Base-by-base conservation (phyloP, 2,797 vertebrate genomes). In the Pangasius krempfi region DNA sequence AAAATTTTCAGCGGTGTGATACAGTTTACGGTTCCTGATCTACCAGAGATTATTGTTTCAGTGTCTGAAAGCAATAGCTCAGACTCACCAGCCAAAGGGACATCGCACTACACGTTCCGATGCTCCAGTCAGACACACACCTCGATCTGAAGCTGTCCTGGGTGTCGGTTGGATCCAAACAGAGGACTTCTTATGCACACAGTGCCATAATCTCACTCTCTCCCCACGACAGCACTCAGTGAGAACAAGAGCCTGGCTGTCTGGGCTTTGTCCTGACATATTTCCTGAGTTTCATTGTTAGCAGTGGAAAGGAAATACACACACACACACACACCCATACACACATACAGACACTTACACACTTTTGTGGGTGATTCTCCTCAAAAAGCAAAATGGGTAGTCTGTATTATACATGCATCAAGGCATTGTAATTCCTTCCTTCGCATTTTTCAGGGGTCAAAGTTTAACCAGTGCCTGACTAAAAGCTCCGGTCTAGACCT, bases 251-350 rank as follows among this genome's bases (percentile, higher is more conserved):
- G 94, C 89, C 94, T 84, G 22, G 75, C 87, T 88, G 95, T 94
- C 95, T 93, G 93, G 93, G 92, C 93, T 95, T 94, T 95, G 95
- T 96, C 95, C 95, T 94, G 94, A 95, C 95, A 94, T 88, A 95
- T 96, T 96, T 96, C 96, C 96, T 96, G 95, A 93, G 91, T 92
- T 92, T 92, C 93, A 96, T 96, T 96, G 96, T 96, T 95, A 94
- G 91, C 88, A 85, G 88, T 92, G 87, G 87, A 92, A 90, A 94
- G 93, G 95, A 95, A 95, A 96, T 94, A 92, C 89, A 88, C 90
- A 89, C 91, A 87, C 80, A 73, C 72, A 87, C 80, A 66, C 72
- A 84, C 33, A 75, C 64, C 70, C 78, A 85, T 70, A 72, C 87
- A 84, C 87, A 79, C 56, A 20, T 79, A 62, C 62, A 86, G 86